Conservation (phyloP, 1,140 invertebrate genomes). For the Colletes latitarsis region DNA sequence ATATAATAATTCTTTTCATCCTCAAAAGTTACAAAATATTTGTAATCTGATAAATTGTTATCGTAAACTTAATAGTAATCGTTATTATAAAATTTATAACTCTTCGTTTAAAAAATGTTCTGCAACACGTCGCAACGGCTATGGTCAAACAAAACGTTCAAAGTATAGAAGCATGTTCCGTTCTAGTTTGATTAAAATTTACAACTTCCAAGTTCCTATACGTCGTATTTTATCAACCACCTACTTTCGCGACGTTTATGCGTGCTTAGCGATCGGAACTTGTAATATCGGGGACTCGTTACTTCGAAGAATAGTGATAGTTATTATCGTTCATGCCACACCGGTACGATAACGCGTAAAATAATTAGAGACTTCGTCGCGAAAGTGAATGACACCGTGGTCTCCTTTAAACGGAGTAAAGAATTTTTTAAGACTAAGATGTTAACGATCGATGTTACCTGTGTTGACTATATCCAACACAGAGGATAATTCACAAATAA, state of each 20-base stretch:
- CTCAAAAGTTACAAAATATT: too few species aligned
- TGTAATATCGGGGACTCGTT: not conserved
- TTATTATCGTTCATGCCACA: not conserved
- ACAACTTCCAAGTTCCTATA: slow-evolving; percentile 16
- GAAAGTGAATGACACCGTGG: slow-evolving; percentile 3
- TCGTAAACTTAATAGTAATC: too few species aligned
- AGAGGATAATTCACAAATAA: too few species aligned
- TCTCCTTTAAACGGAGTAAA: not conserved
- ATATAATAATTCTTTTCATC: too few species aligned
- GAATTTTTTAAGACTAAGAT: not conserved
- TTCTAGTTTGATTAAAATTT: slow-evolving; percentile 18
- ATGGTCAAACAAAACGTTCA: not conserved
- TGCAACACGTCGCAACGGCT: too few species aligned
- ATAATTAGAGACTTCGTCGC: slow-evolving; percentile 9
- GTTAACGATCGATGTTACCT: not conserved
- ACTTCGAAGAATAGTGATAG: slow-evolving; percentile 11
- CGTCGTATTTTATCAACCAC: slow-evolving; percentile 14
- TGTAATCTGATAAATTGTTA: too few species aligned
- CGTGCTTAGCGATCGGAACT: slow-evolving; percentile 7
- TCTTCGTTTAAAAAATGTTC: too few species aligned
- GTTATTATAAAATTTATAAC: too few species aligned
- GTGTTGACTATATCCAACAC: too few species aligned
- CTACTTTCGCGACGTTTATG: slow-evolving; percentile 18
- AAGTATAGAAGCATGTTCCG: not conserved
- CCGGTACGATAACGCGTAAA: slow-evolving; percentile 10